A percentile compares a stretch with the other conserved stretches of the same genome.
Evolutionary conservation across 2,113 vertebrate species (phyloP).

Genomic region (Zosterops hypoxanthus): DNA sequence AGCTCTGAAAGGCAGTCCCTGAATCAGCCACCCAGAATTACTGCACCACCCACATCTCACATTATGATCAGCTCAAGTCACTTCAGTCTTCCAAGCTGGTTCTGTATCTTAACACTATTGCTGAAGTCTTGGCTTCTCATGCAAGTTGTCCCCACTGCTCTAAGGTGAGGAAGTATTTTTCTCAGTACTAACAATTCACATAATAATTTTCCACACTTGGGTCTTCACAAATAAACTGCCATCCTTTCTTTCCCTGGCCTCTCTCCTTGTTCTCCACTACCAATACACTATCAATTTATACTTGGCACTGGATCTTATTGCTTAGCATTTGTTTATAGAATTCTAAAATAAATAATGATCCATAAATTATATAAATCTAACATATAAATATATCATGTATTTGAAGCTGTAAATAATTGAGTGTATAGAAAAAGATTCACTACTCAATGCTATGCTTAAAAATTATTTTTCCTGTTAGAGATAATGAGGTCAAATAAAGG

Average conservation of each 20-base stretch:
- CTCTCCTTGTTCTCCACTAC: not conserved
- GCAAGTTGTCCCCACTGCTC: not conserved
- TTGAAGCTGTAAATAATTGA: not conserved
- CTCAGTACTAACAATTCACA: not conserved
- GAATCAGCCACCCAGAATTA: not conserved
- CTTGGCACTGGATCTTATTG: not conserved
- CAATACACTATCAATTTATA: not conserved
- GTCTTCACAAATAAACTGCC: not conserved
- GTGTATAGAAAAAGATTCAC: not conserved
- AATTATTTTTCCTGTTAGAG: not conserved
- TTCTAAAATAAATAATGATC: not conserved
- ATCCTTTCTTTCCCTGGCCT: not conserved
- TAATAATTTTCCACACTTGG: not conserved
- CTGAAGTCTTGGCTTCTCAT: not conserved
- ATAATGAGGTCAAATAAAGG: not conserved
- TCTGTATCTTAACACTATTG: not conserved
- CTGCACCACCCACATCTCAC: not conserved
- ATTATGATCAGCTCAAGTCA: not conserved
- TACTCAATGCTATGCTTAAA: not conserved
- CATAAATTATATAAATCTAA: not conserved
- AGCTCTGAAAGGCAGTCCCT: not conserved
- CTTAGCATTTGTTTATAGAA: not conserved
- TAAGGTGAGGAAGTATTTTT: not conserved
- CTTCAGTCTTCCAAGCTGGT: not conserved
- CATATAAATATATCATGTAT: not conserved